Percentiles rank a stretch among this genome's conserved stretches.
phyloP scores from a whole-genome alignment of 2,113 vertebrate species.

The Sinocyclocheilus maitianheensis region DNA sequence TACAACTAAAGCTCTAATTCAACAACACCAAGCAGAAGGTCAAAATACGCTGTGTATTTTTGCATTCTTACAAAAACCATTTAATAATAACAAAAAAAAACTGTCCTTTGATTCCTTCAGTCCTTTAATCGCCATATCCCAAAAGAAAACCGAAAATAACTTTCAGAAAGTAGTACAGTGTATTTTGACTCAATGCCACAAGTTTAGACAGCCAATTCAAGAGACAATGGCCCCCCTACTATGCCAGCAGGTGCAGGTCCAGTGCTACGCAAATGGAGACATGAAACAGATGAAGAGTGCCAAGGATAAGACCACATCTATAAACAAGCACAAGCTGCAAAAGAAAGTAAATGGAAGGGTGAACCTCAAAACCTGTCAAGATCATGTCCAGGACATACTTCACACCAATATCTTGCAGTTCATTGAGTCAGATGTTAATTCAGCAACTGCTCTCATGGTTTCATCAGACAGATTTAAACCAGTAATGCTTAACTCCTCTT shows the following conservation, averaged over 20 bases:
- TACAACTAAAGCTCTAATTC: conserved; percentile 29
- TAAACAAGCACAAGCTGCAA: conserved; percentile 36
- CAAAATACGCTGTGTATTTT: conserved; percentile 32
- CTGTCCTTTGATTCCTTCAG: not conserved
- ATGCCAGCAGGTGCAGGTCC: not conserved
- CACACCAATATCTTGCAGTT: not conserved
- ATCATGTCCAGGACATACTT: not conserved
- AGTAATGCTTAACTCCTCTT: not conserved
- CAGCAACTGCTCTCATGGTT: not conserved
- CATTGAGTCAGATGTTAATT: not conserved
- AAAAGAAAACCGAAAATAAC: not conserved
- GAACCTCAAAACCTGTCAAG: not conserved
- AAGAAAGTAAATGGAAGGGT: not conserved
- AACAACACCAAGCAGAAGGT: conserved; percentile 16
- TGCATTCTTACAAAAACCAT: not conserved
- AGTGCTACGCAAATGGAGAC: conserved; percentile 26
- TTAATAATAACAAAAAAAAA: not conserved
- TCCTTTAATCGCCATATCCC: not conserved
- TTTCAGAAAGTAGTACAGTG: conserved; percentile 20
- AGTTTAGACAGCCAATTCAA: conserved; percentile 15
- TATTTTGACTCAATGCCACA: conserved; percentile 38
- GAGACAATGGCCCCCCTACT: not conserved
- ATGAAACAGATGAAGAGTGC: conserved; percentile 26
- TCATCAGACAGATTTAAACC: not conserved
- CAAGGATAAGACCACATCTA: conserved; percentile 9